A percentile compares a stretch with the other conserved stretches of the same genome.
phyloP scores from a whole-genome alignment of 1,140 invertebrate species.

The Acromyrmex heyeri region DNA sequence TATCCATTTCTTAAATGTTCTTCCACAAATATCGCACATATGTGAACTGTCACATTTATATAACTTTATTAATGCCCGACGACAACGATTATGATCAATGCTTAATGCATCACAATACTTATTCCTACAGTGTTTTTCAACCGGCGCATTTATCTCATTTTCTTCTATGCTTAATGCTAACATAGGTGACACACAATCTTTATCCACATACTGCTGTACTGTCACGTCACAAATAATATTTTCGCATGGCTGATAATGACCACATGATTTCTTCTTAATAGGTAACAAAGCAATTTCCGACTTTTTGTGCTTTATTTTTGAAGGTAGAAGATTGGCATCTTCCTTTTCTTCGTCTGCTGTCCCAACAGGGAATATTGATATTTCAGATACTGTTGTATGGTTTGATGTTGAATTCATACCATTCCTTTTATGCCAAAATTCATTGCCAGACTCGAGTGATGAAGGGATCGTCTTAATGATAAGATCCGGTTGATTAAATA shows the following conservation, averaged over 20 bases:
- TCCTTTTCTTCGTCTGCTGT: conserved; percentile 63
- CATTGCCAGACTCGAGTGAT: conserved; percentile 50
- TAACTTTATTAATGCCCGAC: conserved; percentile 77
- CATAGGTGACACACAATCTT: conserved; percentile 76
- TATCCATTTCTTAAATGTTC: conserved; percentile 76
- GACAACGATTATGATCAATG: conserved; percentile 83
- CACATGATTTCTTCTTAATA: conserved; percentile 79
- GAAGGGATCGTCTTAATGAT: conserved; percentile 78
- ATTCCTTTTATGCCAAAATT: conserved; percentile 56
- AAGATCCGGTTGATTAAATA: conserved; percentile 83
- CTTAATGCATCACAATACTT: conserved; percentile 81
- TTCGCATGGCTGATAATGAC: conserved; percentile 82
- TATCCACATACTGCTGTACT: conserved; percentile 80
- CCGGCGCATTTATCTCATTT: conserved; percentile 80
- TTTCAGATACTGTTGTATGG: conserved; percentile 63
- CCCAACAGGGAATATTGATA: conserved; percentile 68
- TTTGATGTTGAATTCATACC: conserved; percentile 53
- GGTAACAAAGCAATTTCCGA: conserved; percentile 82
- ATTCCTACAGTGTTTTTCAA: conserved; percentile 81
- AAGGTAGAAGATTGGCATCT: conserved; percentile 79
- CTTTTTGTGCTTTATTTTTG: conserved; percentile 81
- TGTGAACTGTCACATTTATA: conserved; percentile 76
- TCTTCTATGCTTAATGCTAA: conserved; percentile 80
- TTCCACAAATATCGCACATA: conserved; percentile 82
- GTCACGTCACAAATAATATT: conserved; percentile 81